Conservation (phyloP, 2,113 vertebrate species). For the Oreocharis arfaki region DNA sequence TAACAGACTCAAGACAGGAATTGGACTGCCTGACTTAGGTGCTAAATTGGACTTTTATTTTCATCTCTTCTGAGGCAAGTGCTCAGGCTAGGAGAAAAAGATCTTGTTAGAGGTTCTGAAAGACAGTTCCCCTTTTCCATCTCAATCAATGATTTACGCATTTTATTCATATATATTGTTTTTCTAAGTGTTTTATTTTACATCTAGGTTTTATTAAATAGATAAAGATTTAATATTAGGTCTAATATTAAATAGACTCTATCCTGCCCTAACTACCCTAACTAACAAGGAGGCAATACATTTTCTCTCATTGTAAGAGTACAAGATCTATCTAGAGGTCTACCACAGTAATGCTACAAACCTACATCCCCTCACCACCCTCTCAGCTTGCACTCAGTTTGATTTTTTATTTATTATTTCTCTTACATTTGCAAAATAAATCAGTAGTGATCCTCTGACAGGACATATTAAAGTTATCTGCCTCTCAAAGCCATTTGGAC, state of each 20-base stretch:
- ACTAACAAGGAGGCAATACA: background rate
- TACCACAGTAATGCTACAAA: background rate
- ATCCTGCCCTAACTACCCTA: background rate
- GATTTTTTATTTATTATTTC: background rate
- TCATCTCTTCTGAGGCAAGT: background rate
- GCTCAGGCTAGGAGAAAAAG: background rate
- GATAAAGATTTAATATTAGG: too few species aligned
- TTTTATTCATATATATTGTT: background rate
- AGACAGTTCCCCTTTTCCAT: background rate
- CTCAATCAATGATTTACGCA: background rate
- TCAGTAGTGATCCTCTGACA: background rate
- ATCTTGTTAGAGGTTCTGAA: background rate
- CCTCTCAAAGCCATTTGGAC: background rate
- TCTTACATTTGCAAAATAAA: background rate
- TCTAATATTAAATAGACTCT: background rate
- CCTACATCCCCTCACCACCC: background rate
- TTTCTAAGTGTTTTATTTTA: background rate
- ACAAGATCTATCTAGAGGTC: background rate
- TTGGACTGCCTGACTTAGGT: background rate
- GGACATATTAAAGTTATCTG: background rate
- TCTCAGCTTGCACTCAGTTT: background rate
- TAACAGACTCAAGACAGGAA: background rate
- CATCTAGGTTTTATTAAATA: background rate
- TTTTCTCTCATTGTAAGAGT: background rate
- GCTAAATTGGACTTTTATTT: background rate